Evolutionary conservation across 2,888 invertebrate species (phyloP), one percentile per base, ranked within the genome.

Genomic region (Drosophila buzzatii): DNA sequence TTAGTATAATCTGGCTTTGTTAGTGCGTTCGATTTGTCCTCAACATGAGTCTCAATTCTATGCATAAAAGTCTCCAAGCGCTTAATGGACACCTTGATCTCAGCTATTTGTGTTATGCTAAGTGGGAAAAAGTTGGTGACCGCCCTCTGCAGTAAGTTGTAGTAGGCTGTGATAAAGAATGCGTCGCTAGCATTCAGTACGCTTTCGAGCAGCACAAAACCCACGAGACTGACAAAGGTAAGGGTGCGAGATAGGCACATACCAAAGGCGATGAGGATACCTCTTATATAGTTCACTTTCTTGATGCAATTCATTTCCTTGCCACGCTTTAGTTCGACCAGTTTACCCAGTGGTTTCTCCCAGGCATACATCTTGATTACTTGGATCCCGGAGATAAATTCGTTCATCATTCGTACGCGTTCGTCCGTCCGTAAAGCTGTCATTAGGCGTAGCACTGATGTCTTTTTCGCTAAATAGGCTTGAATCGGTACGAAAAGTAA

Each of bases 291-390:
- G 0, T 96, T 96, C 2, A 96, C 95, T 31, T 95, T 94, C 55
- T 95, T 94, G 72, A 97, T 96, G 81, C 95, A 95, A 66, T 94
- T 94, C 93, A 95, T 83, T 82, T 92, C 91, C 82, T 93, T 94
- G 93, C 91, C 92, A 91, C 97, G 93, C 1, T 96, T 94, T 18
- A 94, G 81, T 9, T 94, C 95, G 0, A 98, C 96, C 53, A 98
- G 94, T 76, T 95, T 95, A 23, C 96, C 95, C 91, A 98, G 98
- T 0, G 98, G 96, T 84, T 95, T 95, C 91, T 99, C 99, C 97
- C 98, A 99, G 0, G 98, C 97, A 90, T 98, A 98, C 98, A 98
- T 98, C 94, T 99, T 99, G 76, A 99, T 97, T 0, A 98, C 97
- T 93, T 97, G 95, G 90, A 97, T 97, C 2, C 97, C 98, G 82